A percentile compares a stretch with the other conserved stretches of the same genome.
These are phyloP conservation scores for Microplitis manilae DNA, from an alignment of 2,888 invertebrate genomes.

Conservation along the genomic window DNA sequence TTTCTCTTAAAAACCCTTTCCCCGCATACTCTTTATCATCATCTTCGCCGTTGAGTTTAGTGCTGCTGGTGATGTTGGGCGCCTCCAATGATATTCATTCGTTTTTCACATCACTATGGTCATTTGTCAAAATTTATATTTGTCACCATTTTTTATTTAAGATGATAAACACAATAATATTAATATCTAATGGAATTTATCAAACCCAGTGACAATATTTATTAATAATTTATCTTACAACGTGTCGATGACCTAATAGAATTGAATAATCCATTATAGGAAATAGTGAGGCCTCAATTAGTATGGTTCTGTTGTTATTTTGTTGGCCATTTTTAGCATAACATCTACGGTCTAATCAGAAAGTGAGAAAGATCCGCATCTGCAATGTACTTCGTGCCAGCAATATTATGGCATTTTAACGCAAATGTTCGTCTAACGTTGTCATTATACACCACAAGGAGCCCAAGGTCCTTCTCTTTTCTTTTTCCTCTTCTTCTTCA, in stretches of 20 bases:
- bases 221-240: not conserved
- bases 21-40: slow-evolving; percentile 21
- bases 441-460: slow-evolving; percentile 65
- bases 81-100: slow-evolving; percentile 35
- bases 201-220: too few relatives aligned
- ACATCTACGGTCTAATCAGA: not conserved
- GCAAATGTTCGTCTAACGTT: slow-evolving; percentile 36
- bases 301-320: slow-evolving; percentile 14
- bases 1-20: slow-evolving; percentile 30
- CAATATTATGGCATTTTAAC: slow-evolving; percentile 41
- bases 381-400: slow-evolving; percentile 41
- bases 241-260: not conserved
- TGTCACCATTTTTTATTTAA: too few relatives aligned
- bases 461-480: slow-evolving; percentile 65
- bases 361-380: slow-evolving; percentile 3
- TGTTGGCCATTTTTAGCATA: slow-evolving; percentile 26
- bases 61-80: not conserved
- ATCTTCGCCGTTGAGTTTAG: slow-evolving; percentile 13
- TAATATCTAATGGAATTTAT: too few relatives aligned
- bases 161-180: too few relatives aligned
- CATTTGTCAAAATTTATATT: slow-evolving; percentile 8
- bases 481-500: slow-evolving; percentile 37
- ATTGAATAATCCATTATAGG: not conserved
- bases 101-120: not conserved
- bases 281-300: not conserved